Evolutionary conservation across 2,113 vertebrate species (phyloP).

Genomic region (Chloropsis hardwickii): DNA sequence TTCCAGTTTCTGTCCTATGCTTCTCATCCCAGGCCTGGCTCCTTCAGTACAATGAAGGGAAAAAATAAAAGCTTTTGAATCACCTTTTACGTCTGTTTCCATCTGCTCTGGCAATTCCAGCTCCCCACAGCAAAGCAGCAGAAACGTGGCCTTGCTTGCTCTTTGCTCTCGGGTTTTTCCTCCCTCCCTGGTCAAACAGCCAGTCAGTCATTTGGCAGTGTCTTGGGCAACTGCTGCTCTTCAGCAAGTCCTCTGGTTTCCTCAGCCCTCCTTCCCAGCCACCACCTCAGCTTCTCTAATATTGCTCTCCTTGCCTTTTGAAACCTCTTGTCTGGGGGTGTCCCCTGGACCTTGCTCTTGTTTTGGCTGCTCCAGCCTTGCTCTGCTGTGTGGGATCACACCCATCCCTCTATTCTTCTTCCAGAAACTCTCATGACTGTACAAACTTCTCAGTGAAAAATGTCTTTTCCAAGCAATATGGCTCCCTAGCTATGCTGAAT

Average conservation of each 20-base stretch:
- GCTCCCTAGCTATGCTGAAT: background rate
- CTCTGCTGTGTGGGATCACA: background rate
- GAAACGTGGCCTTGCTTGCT: background rate
- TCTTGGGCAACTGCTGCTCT: background rate
- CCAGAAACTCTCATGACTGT: accelerated
- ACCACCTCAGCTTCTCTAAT: background rate
- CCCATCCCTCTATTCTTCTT: background rate
- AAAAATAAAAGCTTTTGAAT: background rate
- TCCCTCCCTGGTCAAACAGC: background rate
- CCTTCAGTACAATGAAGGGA: background rate
- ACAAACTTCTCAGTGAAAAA: background rate
- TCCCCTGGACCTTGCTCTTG: background rate
- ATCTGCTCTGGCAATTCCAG: background rate
- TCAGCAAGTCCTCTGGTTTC: background rate
- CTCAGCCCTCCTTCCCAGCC: background rate
- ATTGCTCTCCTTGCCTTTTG: background rate
- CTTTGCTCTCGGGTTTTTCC: background rate
- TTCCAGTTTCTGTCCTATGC: background rate
- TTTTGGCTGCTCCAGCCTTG: background rate
- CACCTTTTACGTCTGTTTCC: background rate
- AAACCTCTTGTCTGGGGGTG: background rate
- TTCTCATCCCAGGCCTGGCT: background rate
- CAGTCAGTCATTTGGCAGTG: background rate
- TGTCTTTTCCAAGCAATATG: background rate
- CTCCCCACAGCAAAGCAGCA: background rate